Conservation (phyloP, 1,140 invertebrate genomes). For the Trichogramma pretiosum region DNA sequence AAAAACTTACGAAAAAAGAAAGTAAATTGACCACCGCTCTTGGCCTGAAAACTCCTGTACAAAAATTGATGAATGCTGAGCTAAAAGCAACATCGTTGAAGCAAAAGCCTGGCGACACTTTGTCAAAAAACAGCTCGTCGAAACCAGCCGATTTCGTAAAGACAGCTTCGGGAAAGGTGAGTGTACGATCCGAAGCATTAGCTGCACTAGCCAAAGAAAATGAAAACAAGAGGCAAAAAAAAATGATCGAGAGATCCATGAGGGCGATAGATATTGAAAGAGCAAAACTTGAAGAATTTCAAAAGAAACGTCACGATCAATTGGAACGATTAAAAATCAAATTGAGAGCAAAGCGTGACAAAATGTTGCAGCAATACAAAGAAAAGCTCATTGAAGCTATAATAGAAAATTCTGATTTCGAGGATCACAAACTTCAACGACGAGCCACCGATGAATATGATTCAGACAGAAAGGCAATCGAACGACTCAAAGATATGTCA, state of each 20-base stretch:
- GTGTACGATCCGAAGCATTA: conserved; percentile 15
- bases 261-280: conserved; percentile 5
- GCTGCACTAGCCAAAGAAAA: conserved; percentile 15
- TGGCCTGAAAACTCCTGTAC: too few species aligned
- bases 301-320: conserved; percentile 17
- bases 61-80: too few species aligned
- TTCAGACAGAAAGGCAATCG: too few species aligned
- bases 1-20: too few species aligned
- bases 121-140: neutral
- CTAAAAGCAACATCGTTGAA: too few species aligned
- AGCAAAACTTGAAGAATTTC: conserved; percentile 10
- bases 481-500: too few species aligned
- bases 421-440: conserved; percentile 16
- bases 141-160: conserved; percentile 1
- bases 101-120: too few species aligned
- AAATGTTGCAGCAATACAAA: conserved; percentile 19
- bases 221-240: conserved; percentile 13
- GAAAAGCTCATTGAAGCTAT: conserved; percentile 14
- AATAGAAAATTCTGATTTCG: conserved; percentile 2
- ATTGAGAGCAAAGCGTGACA: conserved; percentile 19
- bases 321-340: conserved; percentile 18
- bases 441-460: too few species aligned
- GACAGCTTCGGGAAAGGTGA: too few species aligned
- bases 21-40: too few species aligned
- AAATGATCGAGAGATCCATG: conserved; percentile 13